Evolutionary conservation across 2,888 invertebrate genomes (phyloP), one percentile per base, ranked within the genome.

Genomic region (Colletes collaris): DNA sequence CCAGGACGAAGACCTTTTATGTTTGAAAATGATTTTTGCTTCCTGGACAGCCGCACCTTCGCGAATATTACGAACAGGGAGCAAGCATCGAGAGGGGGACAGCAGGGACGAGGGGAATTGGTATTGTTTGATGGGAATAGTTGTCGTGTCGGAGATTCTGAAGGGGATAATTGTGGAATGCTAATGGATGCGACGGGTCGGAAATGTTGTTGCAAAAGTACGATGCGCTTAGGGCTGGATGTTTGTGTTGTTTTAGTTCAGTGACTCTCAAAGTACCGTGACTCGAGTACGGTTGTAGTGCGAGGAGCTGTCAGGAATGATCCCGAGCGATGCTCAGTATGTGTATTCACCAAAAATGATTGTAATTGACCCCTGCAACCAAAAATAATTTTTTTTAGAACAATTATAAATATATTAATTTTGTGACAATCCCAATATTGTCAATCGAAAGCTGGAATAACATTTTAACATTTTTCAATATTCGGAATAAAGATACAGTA

Each of bases 21-120:
- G 52, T 79, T 76, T 59, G 52, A 76, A 79, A 79, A 69, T 79
- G 84, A 84, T 76, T 84, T 82, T 72, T 82, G 71, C 71, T 76
- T 60, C 73, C 62, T 63, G 69, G 55, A 53, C 58, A 40, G 59
- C 50, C 49, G 40, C 27, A 56, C 16, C 59, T 66, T 67, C 66
- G 70, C 71, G 52, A 63, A 79, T 71, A 71, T 67, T 71, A 67
- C 53, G 35, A 27, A 27, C 35, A 46, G 27, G 10, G 7, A 11
- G 16, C 11, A 7, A 10, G 16, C 40, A 5, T 5, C 16, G 27
- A 16, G 5, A 4, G 5, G 13, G 63, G 49, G 49, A 5, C 19
- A 11, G 44, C 16, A 5, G 50, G 35, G 69, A 67, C 44, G 8
- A 49, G 70, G 70, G 55, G 59, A 65, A 66, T 65, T 60, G 76